Conservation (phyloP, 1,140 invertebrate genomes). For the Cylas formicarius region DNA sequence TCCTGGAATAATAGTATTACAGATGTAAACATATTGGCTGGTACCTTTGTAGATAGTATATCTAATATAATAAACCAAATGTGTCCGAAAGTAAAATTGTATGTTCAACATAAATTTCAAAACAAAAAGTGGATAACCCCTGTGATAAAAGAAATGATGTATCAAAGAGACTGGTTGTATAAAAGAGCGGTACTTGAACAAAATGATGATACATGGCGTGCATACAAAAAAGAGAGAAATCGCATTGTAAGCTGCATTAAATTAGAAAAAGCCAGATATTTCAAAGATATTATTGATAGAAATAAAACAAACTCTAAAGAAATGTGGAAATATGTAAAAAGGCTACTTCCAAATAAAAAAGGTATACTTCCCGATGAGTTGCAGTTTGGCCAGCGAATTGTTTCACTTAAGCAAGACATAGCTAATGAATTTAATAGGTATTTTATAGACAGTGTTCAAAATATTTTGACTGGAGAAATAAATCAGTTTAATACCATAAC, state of each 20-base stretch:
- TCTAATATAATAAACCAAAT: neutral
- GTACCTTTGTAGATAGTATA: neutral
- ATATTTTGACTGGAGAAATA: too few species aligned
- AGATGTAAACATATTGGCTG: conserved; percentile 1
- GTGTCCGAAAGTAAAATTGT: neutral
- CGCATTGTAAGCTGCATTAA: neutral
- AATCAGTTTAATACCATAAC: too few species aligned
- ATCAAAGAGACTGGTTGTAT: neutral
- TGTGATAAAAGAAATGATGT: conserved; percentile 1
- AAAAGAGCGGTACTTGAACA: conserved; percentile 2
- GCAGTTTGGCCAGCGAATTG: too few species aligned
- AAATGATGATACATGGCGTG: neutral
- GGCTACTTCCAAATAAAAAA: neutral
- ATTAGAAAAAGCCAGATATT: conserved; percentile 7
- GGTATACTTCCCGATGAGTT: neutral
- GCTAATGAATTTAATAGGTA: too few species aligned
- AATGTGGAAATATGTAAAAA: neutral
- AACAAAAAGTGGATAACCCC: conserved; percentile 4
- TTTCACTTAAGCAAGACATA: too few species aligned
- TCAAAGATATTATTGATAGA: neutral
- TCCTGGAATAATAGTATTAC: conserved; percentile 2
- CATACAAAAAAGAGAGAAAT: conserved; percentile 3
- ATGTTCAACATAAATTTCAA: neutral
- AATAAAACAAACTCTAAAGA: conserved; percentile 1
- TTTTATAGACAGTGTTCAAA: too few species aligned